Evolutionary conservation across 1,140 invertebrate genomes (phyloP).

Genomic region (Penaeus japonicus): DNA sequence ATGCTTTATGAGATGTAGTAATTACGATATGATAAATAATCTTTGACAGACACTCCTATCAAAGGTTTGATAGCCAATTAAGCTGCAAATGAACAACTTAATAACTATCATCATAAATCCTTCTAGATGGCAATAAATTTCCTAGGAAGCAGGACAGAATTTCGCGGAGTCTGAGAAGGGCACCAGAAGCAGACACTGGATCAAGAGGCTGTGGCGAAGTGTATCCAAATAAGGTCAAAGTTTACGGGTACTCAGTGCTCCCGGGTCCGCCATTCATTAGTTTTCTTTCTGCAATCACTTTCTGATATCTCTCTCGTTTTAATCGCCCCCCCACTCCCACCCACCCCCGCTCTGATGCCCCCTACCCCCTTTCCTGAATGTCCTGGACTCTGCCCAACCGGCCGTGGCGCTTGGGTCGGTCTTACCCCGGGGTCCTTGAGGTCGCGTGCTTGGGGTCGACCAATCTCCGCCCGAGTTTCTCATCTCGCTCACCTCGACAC

Average conservation of each 20-base stretch:
- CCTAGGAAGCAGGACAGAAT: constrained; percentile 22
- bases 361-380: no score
- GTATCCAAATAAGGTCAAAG: no score
- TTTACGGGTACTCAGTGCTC: no score
- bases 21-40: constrained; percentile 56
- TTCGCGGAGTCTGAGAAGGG: constrained; percentile 13
- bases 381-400: background rate
- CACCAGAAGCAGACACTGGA: background rate
- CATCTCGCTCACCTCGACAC: constrained; percentile 48
- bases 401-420: background rate
- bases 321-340: no score
- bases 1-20: constrained; percentile 54
- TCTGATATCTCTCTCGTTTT: no score
- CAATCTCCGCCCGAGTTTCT: constrained; percentile 47
- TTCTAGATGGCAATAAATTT: constrained; percentile 53
- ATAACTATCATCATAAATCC: constrained; percentile 53
- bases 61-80: constrained; percentile 51
- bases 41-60: constrained; percentile 52
- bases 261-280: no score
- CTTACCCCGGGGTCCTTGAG: background rate
- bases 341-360: no score
- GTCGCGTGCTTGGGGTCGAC: constrained; percentile 39
- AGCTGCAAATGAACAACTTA: constrained; percentile 57
- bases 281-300: no score
- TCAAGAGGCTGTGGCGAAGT: no score